Conservation (phyloP, 2,888 invertebrate species). For the Leptarthrus brevirostris region DNA sequence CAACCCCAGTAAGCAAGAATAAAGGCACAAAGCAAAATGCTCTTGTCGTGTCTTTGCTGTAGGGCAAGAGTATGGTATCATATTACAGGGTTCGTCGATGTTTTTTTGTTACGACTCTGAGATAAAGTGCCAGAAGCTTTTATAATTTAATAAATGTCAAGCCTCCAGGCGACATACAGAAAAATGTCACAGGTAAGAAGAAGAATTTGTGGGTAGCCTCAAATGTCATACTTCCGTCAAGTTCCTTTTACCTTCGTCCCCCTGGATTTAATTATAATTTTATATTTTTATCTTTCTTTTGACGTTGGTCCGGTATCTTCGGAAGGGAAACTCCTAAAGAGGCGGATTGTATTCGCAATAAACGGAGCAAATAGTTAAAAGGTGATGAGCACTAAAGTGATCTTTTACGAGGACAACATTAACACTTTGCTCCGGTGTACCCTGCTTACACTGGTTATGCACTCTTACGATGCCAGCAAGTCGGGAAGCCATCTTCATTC, state of each 20-base stretch:
- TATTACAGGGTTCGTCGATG: conserved; percentile 17
- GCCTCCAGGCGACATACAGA: conserved; percentile 9
- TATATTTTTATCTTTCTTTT: conserved; percentile 1
- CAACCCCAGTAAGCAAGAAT: too few relatives aligned
- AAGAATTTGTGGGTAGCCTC: conserved; percentile 6
- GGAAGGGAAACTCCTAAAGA: neutral
- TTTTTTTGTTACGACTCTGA: conserved; percentile 26
- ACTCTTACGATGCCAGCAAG: neutral
- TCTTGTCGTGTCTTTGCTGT: too few relatives aligned
- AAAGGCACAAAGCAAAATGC: too few relatives aligned
- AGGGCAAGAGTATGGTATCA: neutral
- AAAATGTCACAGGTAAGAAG: conserved; percentile 37
- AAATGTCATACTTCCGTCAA: conserved; percentile 34
- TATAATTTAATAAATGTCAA: conserved; percentile 47
- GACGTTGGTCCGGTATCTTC: conserved; percentile 16
- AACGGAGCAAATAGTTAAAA: conserved; percentile 16
- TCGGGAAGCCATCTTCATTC: neutral
- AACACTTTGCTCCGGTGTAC: conserved; percentile 4
- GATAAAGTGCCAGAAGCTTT: conserved; percentile 39
- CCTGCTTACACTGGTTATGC: neutral
- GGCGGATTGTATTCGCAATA: neutral
- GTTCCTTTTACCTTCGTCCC: neutral
- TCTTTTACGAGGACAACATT: conserved; percentile 3
- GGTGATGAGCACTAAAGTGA: conserved; percentile 6
- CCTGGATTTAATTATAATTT: conserved; percentile 38